These are phyloP conservation scores for Diogma glabrata DNA, from an alignment of 2,888 invertebrate genomes.

Conservation along the genomic window DNA sequence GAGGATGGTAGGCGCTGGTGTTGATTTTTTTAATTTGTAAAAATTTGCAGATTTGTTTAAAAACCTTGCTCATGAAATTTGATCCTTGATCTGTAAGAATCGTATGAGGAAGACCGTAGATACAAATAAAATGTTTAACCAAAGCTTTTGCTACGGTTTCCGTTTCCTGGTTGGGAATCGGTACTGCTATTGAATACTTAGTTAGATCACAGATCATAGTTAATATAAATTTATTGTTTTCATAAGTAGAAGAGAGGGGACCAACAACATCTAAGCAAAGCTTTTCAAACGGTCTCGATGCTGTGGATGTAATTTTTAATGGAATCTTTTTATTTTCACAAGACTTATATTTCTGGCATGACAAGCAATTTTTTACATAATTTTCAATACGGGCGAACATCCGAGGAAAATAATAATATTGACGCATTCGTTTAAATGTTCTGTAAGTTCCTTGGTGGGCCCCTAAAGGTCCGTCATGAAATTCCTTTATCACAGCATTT, in stretches of 20 bases:
- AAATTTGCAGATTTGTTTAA: constrained; percentile 14
- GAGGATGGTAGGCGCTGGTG: constrained; percentile 26
- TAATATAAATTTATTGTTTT: constrained; percentile 9
- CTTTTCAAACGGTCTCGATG: not conserved
- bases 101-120: constrained; percentile 6
- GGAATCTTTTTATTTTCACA: not conserved
- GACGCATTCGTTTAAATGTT: not conserved
- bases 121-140: constrained; percentile 15
- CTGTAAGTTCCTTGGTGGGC: not conserved
- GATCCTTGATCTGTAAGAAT: not conserved
- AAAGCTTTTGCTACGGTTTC: constrained; percentile 14
- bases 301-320: not conserved
- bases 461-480: not conserved
- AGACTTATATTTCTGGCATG: not conserved
- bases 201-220: constrained; percentile 14
- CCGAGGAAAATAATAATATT: not conserved
- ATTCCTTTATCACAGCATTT: constrained; percentile 1
- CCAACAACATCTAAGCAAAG: not conserved
- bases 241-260: constrained; percentile 7
- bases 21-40: constrained; percentile 24
- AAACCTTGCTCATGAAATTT: not conserved
- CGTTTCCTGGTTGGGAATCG: constrained; percentile 10
- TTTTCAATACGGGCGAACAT: not conserved
- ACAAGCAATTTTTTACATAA: not conserved
- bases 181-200: constrained; percentile 11